phyloP scores from a whole-genome alignment of 2,888 invertebrate species.

The Scelioninae gen. 1 region DNA sequence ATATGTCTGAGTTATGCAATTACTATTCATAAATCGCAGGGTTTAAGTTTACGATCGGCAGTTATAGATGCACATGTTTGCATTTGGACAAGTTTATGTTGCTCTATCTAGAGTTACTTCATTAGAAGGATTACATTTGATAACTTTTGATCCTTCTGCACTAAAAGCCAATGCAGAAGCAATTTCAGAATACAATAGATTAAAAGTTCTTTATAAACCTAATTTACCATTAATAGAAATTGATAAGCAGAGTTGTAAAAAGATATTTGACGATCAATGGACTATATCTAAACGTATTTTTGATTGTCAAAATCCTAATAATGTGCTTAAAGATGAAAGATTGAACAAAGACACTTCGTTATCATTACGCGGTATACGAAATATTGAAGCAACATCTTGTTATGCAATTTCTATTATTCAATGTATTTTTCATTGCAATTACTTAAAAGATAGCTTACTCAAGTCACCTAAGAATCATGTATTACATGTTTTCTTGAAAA shows the following conservation, averaged over 20 bases:
- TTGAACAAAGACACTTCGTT: neutral
- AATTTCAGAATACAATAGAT: neutral
- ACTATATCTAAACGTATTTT: neutral
- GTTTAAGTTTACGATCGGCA: neutral
- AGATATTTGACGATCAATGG: neutral
- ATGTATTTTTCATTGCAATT: neutral
- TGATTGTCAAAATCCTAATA: slow-evolving; percentile 3
- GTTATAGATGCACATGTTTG: neutral
- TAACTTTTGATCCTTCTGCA: slow-evolving; percentile 1
- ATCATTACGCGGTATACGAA: neutral
- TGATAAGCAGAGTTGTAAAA: neutral
- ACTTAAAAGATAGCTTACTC: neutral
- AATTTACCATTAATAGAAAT: neutral
- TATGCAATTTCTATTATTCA: slow-evolving; percentile 8
- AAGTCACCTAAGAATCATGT: neutral
- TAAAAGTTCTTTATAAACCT: neutral
- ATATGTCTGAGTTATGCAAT: no score
- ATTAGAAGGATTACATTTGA: neutral
- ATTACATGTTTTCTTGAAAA: neutral
- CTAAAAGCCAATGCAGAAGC: neutral
- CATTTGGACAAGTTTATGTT: no score
- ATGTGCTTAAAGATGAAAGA: neutral
- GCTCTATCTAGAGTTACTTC: no score
- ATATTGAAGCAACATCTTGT: slow-evolving; percentile 3
- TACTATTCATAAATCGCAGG: no score